Evolutionary conservation across 2,888 invertebrate genomes (phyloP).

Genomic region (Microplitis deprimator): DNA sequence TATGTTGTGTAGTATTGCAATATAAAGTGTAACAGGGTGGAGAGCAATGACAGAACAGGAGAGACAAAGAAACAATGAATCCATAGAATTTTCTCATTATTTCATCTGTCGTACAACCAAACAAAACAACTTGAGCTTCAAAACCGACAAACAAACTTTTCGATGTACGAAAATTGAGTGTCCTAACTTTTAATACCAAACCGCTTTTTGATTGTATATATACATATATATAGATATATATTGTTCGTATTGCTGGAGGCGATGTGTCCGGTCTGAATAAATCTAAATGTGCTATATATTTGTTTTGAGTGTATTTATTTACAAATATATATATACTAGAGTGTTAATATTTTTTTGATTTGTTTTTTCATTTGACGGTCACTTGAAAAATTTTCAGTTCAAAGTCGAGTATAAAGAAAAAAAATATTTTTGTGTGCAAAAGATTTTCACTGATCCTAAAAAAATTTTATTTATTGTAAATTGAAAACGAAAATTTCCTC

Average conservation of each 20-base stretch:
- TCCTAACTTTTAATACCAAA: slow-evolving; percentile 39
- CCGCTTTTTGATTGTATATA: slow-evolving; percentile 11
- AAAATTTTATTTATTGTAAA: no score
- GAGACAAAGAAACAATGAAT: no score
- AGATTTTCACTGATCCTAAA: no score
- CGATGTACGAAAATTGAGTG: slow-evolving; percentile 41
- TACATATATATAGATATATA: background rate
- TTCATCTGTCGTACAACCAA: slow-evolving; percentile 24
- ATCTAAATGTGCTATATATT: background rate
- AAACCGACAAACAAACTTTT: slow-evolving; percentile 24
- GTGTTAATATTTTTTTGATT: no score
- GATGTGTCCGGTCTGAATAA: background rate
- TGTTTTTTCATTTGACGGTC: no score
- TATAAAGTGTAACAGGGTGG: background rate
- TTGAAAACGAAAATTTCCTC: no score
- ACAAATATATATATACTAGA: no score
- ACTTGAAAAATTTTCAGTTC: no score
- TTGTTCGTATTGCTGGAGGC: background rate
- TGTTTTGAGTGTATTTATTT: background rate
- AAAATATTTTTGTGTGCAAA: no score
- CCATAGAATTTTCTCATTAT: slow-evolving; percentile 29
- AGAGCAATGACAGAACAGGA: no score
- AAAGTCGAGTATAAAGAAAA: no score
- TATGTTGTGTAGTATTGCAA: no score
- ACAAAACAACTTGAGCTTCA: slow-evolving; percentile 14